Evolutionary conservation across 2,888 invertebrate genomes (phyloP), one percentile per base, ranked within the genome.

Genomic region (Lutraria lutraria): DNA sequence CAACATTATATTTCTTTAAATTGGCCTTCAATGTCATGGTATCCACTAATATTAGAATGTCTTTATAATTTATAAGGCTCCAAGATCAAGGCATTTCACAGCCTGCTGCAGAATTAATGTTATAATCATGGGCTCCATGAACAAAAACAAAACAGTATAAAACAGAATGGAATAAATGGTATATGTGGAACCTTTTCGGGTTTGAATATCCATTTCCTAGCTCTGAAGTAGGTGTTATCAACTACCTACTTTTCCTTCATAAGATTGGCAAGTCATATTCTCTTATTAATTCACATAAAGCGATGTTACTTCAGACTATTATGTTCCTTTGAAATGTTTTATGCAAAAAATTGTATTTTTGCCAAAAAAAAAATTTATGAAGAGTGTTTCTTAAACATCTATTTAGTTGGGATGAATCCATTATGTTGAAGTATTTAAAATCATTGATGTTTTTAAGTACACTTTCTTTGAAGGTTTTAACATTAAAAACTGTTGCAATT

Each of bases 381-480:
- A 87, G 72, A 88, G 89, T n/a, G 53, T 89, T 52, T 90, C 91
- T 90, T 13, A 87, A 83, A 25, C 90, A 90, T 72, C 63, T 63
- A 13, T 80, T 60, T 54, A 91, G 87, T 16, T 93, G 90, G 92
- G 88, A 91, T 90, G 92, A 89, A 16, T 54, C 79, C 10, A 63
- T 43, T 21, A 84, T 90, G 19, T n/a, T n/a, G n/a, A 87, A 81
- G 52, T 92, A 76, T 83, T 63, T 91, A n/a, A 54, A 43, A 56
- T 63, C 82, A n/a, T 72, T 88, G 8, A 85, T 68, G 19, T 87
- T 89, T 13, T 72, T 92, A 60, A 25, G 80, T 13, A 81, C 72
- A n/a, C 79, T 90, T 29, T 43, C 82, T 72, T 63, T 90, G n/a
- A 90, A 91, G 60, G 16, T 76, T 16, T 63, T 91, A 12, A 91